A percentile compares a stretch with the other conserved stretches of the same genome.
Evolutionary conservation across 1,140 invertebrate genomes (phyloP).

Genomic region (Leptestheria dahalacensis): DNA sequence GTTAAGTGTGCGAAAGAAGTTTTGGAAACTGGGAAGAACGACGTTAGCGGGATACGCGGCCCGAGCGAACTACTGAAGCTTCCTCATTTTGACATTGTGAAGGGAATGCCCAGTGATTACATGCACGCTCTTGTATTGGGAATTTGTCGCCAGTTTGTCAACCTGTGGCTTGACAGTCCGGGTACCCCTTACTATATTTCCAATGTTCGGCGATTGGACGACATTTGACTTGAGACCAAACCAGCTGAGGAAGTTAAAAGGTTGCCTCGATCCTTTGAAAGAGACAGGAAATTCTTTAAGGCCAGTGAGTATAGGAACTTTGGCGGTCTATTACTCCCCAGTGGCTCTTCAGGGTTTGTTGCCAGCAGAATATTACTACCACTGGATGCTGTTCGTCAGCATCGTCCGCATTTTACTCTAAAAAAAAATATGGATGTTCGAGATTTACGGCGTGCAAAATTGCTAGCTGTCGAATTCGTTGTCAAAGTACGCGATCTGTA

Average conservation of each 20-base stretch:
- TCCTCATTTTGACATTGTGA: background rate
- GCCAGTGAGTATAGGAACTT: constrained; percentile 12
- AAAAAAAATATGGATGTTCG: background rate
- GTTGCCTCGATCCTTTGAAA: background rate
- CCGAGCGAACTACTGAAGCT: background rate
- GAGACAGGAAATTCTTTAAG: background rate
- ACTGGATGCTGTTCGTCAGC: constrained; percentile 8
- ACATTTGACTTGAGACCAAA: background rate
- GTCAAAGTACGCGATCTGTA: background rate
- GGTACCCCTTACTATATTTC: background rate
- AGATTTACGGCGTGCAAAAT: background rate
- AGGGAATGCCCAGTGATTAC: background rate
- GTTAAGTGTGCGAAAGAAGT: background rate
- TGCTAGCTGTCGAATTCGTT: background rate
- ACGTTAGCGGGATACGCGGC: background rate
- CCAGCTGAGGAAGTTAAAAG: constrained; percentile 3
- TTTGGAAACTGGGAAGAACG: background rate
- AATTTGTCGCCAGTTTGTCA: background rate
- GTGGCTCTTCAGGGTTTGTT: constrained; percentile 5
- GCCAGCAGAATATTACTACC: background rate
- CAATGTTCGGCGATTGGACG: background rate
- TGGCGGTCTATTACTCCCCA: constrained; percentile 9
- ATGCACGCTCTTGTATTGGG: constrained; percentile 3
- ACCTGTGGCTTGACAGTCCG: background rate
- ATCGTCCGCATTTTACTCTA: background rate